Percentiles rank a stretch among this genome's conserved stretches.
phyloP scores from a whole-genome alignment of 2,888 invertebrate genomes.

The Chrysina gloriosa region DNA sequence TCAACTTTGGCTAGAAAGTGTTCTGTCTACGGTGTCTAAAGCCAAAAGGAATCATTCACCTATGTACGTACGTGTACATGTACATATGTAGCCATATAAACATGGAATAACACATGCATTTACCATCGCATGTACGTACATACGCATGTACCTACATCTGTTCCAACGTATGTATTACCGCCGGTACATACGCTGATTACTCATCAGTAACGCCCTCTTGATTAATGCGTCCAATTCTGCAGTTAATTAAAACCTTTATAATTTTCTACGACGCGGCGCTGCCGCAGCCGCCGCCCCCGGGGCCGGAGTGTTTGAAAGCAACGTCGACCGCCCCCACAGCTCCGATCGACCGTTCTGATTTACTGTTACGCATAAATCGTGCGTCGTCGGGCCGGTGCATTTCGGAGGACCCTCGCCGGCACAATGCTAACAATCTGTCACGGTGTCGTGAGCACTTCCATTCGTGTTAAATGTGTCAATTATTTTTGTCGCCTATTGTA shows the following conservation, averaged over 20 bases:
- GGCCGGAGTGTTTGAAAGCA: too few species aligned
- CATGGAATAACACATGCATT: too few species aligned
- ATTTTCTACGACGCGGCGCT: constrained; percentile 57
- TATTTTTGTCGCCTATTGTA: constrained; percentile 15
- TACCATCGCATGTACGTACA: too few species aligned
- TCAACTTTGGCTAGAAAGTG: too few species aligned
- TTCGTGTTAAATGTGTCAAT: constrained; percentile 30
- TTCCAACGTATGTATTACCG: too few species aligned
- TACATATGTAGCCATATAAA: too few species aligned
- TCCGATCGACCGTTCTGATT: constrained; percentile 50
- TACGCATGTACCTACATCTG: too few species aligned
- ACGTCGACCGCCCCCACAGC: too few species aligned
- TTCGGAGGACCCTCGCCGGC: constrained; percentile 25
- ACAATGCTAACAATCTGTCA: constrained; percentile 31
- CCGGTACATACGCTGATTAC: constrained; percentile 59
- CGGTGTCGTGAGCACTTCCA: constrained; percentile 22
- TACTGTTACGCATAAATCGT: constrained; percentile 45
- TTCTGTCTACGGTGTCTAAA: too few species aligned
- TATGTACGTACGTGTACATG: too few species aligned
- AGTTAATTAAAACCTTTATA: constrained; percentile 64
- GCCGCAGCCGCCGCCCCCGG: constrained; percentile 41
- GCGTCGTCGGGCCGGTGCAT: constrained; percentile 24
- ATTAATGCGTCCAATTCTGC: constrained; percentile 61
- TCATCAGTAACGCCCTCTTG: constrained; percentile 62
- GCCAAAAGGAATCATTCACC: too few species aligned